These are phyloP conservation scores for Philopedon plagiatum DNA, from an alignment of 2,888 invertebrate genomes.

Conservation along the genomic window DNA sequence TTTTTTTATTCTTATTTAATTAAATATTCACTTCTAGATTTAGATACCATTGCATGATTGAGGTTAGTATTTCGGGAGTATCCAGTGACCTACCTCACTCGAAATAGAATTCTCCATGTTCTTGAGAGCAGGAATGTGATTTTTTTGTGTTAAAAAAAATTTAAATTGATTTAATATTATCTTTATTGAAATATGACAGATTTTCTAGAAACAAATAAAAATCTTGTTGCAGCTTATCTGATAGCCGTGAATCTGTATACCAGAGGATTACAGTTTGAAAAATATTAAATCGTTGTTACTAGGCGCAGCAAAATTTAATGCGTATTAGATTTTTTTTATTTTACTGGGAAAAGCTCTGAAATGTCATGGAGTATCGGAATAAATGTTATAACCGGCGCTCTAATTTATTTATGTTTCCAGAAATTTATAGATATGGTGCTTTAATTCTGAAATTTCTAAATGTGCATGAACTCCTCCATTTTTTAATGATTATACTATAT, in stretches of 20 bases:
- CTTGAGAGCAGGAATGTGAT: no score
- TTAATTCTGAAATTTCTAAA: no score
- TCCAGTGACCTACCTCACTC: slow-evolving; percentile 1
- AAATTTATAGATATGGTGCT: no score
- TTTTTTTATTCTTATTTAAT: neutral
- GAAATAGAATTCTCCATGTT: no score
- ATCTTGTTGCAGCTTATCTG: no score
- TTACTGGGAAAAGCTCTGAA: neutral
- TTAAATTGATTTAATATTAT: neutral
- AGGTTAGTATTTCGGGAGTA: neutral
- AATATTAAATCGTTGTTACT: neutral
- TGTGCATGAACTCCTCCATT: no score
- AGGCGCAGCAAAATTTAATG: neutral
- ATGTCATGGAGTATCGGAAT: no score
- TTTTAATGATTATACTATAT: neutral
- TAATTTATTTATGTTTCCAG: no score
- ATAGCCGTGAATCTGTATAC: neutral
- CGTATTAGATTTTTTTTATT: neutral
- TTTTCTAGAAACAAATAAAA: no score
- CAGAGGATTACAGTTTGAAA: neutral
- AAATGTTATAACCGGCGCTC: no score
- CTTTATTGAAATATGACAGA: neutral
- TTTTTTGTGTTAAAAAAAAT: no score
- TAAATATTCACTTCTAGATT: neutral
- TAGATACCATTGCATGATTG: neutral